Evolutionary conservation across 2,888 invertebrate genomes (phyloP).

Genomic region (Eutolmus rufibarbis): DNA sequence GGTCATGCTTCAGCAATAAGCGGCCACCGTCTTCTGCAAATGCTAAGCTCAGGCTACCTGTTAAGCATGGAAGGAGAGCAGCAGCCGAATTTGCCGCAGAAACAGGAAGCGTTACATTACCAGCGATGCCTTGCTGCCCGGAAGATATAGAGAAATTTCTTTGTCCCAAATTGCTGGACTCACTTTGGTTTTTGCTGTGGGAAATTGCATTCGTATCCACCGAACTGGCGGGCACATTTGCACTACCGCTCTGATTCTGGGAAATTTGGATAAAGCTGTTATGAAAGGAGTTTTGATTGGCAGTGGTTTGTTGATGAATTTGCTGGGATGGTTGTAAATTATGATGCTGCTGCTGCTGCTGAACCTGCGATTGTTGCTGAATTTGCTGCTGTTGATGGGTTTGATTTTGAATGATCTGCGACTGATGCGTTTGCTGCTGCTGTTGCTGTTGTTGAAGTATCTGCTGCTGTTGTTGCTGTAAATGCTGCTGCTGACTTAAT

Average conservation of each 20-base stretch:
- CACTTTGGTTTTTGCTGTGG: neutral
- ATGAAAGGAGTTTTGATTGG: neutral
- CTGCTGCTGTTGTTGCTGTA: conserved; percentile 46
- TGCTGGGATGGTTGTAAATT: conserved; percentile 48
- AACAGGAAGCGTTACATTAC: conserved; percentile 57
- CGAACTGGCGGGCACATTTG: neutral
- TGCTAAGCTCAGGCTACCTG: conserved; percentile 71
- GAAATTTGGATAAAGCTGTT: neutral
- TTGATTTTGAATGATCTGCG: conserved; percentile 34
- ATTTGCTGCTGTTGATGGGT: conserved; percentile 42
- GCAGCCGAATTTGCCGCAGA: conserved; percentile 54
- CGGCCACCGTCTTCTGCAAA: conserved; percentile 74
- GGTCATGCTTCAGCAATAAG: conserved; percentile 71
- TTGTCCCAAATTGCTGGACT: neutral
- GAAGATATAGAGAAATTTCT: conserved; percentile 42
- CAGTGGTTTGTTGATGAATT: conserved; percentile 45
- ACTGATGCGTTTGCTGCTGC: conserved; percentile 44
- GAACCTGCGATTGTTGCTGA: conserved; percentile 17
- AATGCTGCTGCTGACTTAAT: conserved; percentile 36
- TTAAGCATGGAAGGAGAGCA: conserved; percentile 65
- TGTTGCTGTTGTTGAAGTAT: conserved; percentile 41
- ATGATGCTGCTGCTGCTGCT: conserved; percentile 29
- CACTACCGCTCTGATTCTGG: neutral
- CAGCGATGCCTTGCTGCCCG: conserved; percentile 53
- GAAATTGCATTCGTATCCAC: neutral